Evolutionary conservation across 1,140 invertebrate species (phyloP).

Genomic region (Caenorhabditis tropicalis): DNA sequence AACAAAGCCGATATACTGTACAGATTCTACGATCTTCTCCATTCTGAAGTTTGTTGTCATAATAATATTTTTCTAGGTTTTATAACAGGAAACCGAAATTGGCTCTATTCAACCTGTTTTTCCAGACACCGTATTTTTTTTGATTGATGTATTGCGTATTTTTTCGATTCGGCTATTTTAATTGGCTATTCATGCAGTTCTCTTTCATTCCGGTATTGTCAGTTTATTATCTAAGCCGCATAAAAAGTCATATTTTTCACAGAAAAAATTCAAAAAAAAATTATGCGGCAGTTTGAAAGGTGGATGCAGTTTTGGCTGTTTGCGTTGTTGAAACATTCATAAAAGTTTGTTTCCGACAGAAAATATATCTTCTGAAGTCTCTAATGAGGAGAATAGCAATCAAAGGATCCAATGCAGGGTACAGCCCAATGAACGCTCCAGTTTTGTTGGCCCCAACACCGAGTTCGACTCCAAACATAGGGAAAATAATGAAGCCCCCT

Average conservation of each 20-base stretch:
- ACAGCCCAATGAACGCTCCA: not conserved
- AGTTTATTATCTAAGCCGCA: too few species aligned
- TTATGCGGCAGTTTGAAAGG: not conserved
- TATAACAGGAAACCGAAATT: too few species aligned
- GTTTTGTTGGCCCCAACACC: not conserved
- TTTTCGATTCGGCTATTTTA: too few species aligned
- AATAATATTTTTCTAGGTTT: not conserved
- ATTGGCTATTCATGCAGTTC: too few species aligned
- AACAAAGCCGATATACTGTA: not conserved
- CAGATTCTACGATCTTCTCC: not conserved
- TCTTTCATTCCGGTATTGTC: too few species aligned
- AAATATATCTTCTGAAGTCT: not conserved
- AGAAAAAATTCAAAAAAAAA: too few species aligned
- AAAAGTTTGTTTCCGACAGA: not conserved
- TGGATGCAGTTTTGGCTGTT: not conserved
- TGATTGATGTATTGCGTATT: not conserved
- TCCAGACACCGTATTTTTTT: not conserved
- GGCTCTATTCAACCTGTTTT: not conserved
- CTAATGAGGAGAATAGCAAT: not conserved
- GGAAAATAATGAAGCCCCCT: not conserved
- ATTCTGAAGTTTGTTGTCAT: not conserved
- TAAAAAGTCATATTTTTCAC: too few species aligned
- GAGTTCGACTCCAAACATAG: not conserved
- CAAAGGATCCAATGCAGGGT: not conserved
- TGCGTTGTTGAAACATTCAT: not conserved